These are phyloP conservation scores for Bilobella aurantiaca DNA, from an alignment of 1,140 invertebrate species.

Conservation along the genomic window DNA sequence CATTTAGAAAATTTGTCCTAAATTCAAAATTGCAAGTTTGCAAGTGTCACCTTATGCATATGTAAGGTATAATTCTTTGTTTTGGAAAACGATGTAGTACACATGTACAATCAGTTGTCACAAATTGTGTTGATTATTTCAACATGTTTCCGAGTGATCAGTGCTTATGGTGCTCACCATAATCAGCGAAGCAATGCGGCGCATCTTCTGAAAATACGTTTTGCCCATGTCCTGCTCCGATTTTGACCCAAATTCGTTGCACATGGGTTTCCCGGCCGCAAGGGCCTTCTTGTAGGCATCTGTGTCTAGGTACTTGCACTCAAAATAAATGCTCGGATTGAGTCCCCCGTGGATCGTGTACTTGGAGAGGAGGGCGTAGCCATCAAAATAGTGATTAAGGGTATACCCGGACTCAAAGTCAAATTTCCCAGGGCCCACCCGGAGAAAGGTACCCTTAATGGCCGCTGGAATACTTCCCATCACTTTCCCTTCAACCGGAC, in stretches of 20 bases:
- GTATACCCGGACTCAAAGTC: slow-evolving; percentile 22
- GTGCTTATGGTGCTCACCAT: not conserved
- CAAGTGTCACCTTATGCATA: too few relatives aligned
- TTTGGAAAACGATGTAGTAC: too few relatives aligned
- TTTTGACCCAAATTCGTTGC: slow-evolving; percentile 23
- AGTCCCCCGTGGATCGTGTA: slow-evolving; percentile 17
- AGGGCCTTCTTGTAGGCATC: slow-evolving; percentile 27
- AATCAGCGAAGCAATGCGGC: not conserved
- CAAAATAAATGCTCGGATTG: slow-evolving; percentile 15
- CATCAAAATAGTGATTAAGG: slow-evolving; percentile 33
- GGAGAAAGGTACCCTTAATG: slow-evolving; percentile 15
- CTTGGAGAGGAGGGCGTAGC: slow-evolving; percentile 24
- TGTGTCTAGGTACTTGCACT: slow-evolving; percentile 29
- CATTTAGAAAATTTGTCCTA: too few relatives aligned
- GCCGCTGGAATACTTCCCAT: slow-evolving; percentile 15
- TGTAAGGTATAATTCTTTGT: too few relatives aligned
- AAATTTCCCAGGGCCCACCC: slow-evolving; percentile 28
- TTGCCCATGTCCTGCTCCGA: slow-evolving; percentile 3
- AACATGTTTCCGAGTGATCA: too few relatives aligned
- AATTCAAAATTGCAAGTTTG: too few relatives aligned
- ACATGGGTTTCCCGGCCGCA: slow-evolving; percentile 13
- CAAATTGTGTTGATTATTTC: too few relatives aligned
- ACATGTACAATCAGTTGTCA: too few relatives aligned
- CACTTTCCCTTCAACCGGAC: slow-evolving; percentile 15
- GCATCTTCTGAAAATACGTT: not conserved